Conservation (phyloP, 2,113 vertebrate species). For the Dolichallabes microphthalmus region DNA sequence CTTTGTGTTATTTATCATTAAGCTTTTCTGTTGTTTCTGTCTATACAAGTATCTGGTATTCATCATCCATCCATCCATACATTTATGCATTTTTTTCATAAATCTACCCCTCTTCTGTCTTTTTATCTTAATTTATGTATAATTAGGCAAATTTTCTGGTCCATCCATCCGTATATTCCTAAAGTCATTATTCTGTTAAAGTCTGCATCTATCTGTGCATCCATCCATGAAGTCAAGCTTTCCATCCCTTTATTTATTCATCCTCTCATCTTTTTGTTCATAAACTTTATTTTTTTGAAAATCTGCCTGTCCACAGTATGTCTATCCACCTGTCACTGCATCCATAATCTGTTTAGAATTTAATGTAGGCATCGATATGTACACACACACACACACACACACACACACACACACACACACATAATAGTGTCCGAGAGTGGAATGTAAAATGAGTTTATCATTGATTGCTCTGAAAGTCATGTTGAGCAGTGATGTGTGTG, state of each 20-base stretch:
- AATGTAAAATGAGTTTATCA: slow-evolving; percentile 15
- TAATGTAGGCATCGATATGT: no score
- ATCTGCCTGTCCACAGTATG: no score
- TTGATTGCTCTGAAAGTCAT: neutral
- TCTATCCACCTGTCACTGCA: neutral
- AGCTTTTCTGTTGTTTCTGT: neutral
- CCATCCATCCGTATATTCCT: neutral
- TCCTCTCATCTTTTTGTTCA: no score
- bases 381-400: neutral
- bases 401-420: neutral
- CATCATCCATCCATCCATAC: neutral
- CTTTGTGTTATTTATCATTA: neutral
- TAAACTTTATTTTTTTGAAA: no score
- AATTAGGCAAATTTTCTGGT: neutral
- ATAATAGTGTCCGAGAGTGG: neutral
- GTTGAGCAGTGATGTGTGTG: neutral
- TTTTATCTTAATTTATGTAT: neutral
- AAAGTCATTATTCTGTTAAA: no score
- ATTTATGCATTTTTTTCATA: neutral
- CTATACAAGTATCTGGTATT: neutral
- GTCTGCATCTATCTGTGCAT: no score
- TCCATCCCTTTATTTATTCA: no score
- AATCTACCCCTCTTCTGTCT: neutral
- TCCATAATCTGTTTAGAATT: neutral
- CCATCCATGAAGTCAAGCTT: no score